Base-by-base conservation (phyloP, 92 coral and sea anemone genomes). In the Bergia puertoricense region DNA sequence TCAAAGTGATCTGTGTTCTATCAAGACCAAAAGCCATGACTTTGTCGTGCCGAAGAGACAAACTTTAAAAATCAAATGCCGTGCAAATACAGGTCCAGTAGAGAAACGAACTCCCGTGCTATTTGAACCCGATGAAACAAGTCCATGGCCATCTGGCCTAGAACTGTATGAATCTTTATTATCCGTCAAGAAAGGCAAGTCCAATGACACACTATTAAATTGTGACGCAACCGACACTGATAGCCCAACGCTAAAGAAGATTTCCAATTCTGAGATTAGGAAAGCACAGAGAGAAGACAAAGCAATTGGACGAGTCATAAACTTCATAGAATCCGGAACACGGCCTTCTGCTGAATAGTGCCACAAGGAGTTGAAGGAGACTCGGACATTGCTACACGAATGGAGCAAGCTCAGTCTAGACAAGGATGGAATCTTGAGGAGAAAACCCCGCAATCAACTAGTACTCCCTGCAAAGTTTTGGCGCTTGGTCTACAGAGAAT, bases 331-430 rank as follows among this genome's bases (percentile, higher is more conserved):
- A 45, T 80, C 84, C 6, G 56, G 62, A 37, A 56, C 22, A 45
- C 48, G 57, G 5, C 84, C 84, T 38, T 22, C 59, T 18, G 2
- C 65, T 22, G 59, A 43, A 80, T 38, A 43, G 54, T 3, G 37
- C 10, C 54, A 9, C 20, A 44, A 79, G 43, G 88, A 85, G 86
- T 84, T 85, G 40, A 75, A 74, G 36, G 82, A 77, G 51, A 89
- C 86, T 0, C 86, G 81, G 82, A 82, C 40, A 18, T 85, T 88
- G 59, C 83, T 91, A 11, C 86, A 88, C 10, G 74, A 92, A 91
- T 92, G 94, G 92, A 62, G 89, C 11, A 92, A 82, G 82, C 86
- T 92, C 43, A 43, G 80, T 56, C 22, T 90, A 18, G 91, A 86
- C 75, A 43, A 84, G 80, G 92, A 90, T 81, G 90, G 91, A 22